Base-by-base conservation (phyloP, 2,797 vertebrate species). In the Dicrostonyx torquatus region DNA sequence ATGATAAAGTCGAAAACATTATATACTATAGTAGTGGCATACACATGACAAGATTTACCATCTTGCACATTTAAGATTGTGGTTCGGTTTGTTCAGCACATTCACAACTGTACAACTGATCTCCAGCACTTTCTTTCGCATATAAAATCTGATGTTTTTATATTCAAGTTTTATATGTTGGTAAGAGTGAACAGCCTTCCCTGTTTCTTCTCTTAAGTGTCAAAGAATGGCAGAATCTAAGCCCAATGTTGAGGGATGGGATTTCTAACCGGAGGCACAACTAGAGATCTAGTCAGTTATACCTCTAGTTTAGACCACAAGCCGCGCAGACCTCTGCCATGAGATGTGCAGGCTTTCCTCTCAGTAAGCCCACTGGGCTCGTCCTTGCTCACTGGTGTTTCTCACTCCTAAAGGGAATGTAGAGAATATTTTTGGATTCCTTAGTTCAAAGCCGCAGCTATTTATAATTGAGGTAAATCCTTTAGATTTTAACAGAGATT, bases 401-500 rank as follows among this genome's bases (percentile, higher is more conserved):
- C 37, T 93, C 58, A 22, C 82, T 91, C 37, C 14, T 4, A 34
- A 58, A 18, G 62, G 40, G 58, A 24, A 31, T 60, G 9, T 0
- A 62, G 4, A 90, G n/a, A 82, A 40, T 92, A 86, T 66, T 24
- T 79, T 92, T 84, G 8, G 58, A 40, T 10, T 37, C n/a, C 45
- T 34, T 53, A 37, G 26, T 85, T 70, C 70, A 66, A 29, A 66
- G 58, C 29, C 31, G 12, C 31, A 29, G 5, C 82, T 88, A 0
- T 94, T 89, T 80, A 89, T 62, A 91, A 75, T 75, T 95, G 43
- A 93, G 24, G 12, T 31, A 6, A 89, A 79, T 78, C 12, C 64
- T 91, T 77, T 60, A 88, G 86, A 87, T 88, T 87, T 96, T 50
- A 82, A 75, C 75, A 34, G 22, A 31, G 62, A 89, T 64, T 75